Evolutionary conservation across 2,888 invertebrate genomes (phyloP).

Genomic region (Acanthoscelides obtectus): DNA sequence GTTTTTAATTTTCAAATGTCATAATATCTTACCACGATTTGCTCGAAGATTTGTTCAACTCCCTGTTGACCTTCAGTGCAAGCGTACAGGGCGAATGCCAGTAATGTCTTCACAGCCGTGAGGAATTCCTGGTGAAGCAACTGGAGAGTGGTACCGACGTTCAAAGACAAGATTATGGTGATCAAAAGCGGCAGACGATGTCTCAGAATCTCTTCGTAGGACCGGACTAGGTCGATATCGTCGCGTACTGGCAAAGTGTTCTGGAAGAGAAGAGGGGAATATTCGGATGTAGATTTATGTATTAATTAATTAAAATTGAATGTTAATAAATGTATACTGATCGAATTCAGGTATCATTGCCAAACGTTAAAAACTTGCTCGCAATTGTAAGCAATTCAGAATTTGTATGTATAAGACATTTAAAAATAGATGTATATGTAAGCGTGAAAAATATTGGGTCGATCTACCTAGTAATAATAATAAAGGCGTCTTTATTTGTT

Average conservation of each 20-base stretch:
- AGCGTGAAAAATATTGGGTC: too few species aligned
- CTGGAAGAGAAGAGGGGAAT: slow-evolving; percentile 23
- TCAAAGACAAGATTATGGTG: slow-evolving; percentile 27
- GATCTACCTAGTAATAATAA: too few species aligned
- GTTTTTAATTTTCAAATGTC: background rate
- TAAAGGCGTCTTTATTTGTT: too few species aligned
- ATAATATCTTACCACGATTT: slow-evolving; percentile 41
- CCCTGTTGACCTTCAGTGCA: slow-evolving; percentile 44
- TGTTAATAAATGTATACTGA: too few species aligned
- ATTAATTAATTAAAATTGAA: too few species aligned
- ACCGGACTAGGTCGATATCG: slow-evolving; percentile 42
- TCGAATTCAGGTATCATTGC: too few species aligned
- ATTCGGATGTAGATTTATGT: too few species aligned
- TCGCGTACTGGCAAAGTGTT: slow-evolving; percentile 34
- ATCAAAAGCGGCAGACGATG: slow-evolving; percentile 40
- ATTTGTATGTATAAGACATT: too few species aligned
- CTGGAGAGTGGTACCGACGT: slow-evolving; percentile 28
- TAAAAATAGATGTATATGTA: too few species aligned
- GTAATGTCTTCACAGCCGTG: slow-evolving; percentile 33
- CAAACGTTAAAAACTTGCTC: too few species aligned
- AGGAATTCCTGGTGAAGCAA: slow-evolving; percentile 35
- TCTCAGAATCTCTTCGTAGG: slow-evolving; percentile 38
- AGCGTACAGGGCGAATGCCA: slow-evolving; percentile 38
- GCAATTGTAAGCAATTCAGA: too few species aligned
- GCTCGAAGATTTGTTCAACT: slow-evolving; percentile 42